phyloP scores from a whole-genome alignment of 2,797 vertebrate species.

The Enteromius unitaeniatus region DNA sequence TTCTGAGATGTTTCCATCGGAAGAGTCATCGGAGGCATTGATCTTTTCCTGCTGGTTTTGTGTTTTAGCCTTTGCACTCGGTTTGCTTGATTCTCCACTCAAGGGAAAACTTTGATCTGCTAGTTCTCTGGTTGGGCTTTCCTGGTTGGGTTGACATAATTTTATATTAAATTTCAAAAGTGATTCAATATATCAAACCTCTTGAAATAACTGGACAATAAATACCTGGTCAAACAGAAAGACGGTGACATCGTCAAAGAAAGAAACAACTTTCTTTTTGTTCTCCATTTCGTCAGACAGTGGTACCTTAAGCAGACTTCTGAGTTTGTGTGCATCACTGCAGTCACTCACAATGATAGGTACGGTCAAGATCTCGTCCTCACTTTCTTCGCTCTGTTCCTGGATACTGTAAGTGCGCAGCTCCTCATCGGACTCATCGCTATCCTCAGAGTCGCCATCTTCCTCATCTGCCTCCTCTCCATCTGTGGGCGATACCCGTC shows the following conservation, averaged over 20 bases:
- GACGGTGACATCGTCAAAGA: constrained; percentile 95
- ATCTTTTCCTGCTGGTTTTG: constrained; percentile 66
- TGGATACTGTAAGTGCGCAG: constrained; percentile 85
- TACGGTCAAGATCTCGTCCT: constrained; percentile 81
- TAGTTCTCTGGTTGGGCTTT: constrained; percentile 91
- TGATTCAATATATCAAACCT: not conserved
- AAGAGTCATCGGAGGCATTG: constrained; percentile 73
- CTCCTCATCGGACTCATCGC: constrained; percentile 93
- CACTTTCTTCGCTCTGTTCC: constrained; percentile 91
- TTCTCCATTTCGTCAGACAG: constrained; percentile 80
- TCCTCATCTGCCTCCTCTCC: constrained; percentile 82
- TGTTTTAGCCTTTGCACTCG: constrained; percentile 58
- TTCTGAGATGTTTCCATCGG: constrained; percentile 79
- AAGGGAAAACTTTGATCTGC: constrained; percentile 81
- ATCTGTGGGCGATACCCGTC: constrained; percentile 56
- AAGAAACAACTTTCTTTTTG: constrained; percentile 94
- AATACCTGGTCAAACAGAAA: constrained; percentile 97
- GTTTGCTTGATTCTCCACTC: constrained; percentile 67
- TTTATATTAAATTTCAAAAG: not conserved
- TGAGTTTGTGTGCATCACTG: constrained; percentile 84
- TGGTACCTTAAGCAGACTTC: constrained; percentile 91
- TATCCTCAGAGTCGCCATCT: constrained; percentile 88
- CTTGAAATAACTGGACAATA: not conserved
- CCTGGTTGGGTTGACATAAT: constrained; percentile 71
- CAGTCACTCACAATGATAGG: constrained; percentile 92